Evolutionary conservation across 1,140 invertebrate species (phyloP).

Genomic region (Aphis gossypii): DNA sequence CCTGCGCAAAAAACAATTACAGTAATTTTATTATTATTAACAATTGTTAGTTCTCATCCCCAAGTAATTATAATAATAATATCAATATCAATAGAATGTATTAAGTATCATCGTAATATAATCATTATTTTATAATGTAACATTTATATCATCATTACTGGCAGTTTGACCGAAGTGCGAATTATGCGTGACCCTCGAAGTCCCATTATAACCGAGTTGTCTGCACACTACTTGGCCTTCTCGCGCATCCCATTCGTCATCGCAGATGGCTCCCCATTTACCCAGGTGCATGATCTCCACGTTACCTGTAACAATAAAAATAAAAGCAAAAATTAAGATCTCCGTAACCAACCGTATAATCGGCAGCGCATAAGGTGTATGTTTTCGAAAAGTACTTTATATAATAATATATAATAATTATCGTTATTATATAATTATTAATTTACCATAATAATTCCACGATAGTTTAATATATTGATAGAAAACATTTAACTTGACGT

Average conservation of each 20-base stretch:
- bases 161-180: constrained; percentile 78
- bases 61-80: background rate
- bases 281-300: constrained; percentile 86
- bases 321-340: background rate
- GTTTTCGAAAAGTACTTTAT: too few relatives aligned
- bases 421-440: too few relatives aligned
- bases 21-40: background rate
- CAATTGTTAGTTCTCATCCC: background rate
- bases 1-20: constrained; percentile 65
- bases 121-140: background rate
- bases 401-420: too few relatives aligned
- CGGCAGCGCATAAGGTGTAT: too few relatives aligned
- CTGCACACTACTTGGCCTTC: constrained; percentile 86
- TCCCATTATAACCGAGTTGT: constrained; percentile 74
- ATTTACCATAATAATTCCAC: background rate
- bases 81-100: background rate
- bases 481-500: too few relatives aligned
- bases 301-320: constrained; percentile 72
- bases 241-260: constrained; percentile 87
- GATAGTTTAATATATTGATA: background rate
- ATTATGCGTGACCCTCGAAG: constrained; percentile 72
- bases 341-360: background rate
- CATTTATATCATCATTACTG: constrained; percentile 68
- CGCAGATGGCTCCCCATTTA: constrained; percentile 88
- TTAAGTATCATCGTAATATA: background rate